Evolutionary conservation across 2,113 vertebrate genomes (phyloP), one percentile per base, ranked within the genome.

Genomic region (Lipophrys pholis): DNA sequence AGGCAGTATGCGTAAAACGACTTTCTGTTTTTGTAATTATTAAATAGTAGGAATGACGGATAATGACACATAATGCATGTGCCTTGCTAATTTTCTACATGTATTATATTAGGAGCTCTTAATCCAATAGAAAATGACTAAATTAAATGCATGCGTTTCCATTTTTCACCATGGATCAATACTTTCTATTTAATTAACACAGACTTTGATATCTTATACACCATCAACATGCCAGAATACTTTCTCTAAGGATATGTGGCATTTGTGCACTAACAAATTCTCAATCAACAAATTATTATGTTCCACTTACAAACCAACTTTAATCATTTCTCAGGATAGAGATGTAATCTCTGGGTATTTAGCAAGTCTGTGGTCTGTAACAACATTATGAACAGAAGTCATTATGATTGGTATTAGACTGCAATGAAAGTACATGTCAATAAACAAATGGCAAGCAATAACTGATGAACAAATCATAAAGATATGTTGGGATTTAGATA

Each of bases 81-180:
- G 3, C 62, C 11, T 48, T 52, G 16, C 56, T 48, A 8, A 42
- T 54, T 14, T 30, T 7, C 11, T 45, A 8, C 10, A 17, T 6
- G 14, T 43, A 7, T 8, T n/a, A 3, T 14, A 30, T 2, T 10
- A 69, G 72, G 57, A 60, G 57, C 30, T 59, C 42, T n/a, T 43
- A 41, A 73, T 62, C 57, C 65, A 68, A 60, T 54, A 11, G 56
- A 67, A 53, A 55, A 56, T 16, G 0, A 45, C 17, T 52, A 48
- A 61, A 5, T 36, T 40, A 53, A 35, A 61, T 46, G 17, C n/a
- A 11, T 7, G 11, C 52, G 30, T 55, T 42, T 15, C 39, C 11
- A 45, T 55, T 64, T 12, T 50, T 21, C 14, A 12, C 16, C 9
- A 8, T n/a, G 53, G 6, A 43, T 59, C 11, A 45, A 15, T 11